A percentile compares a stretch with the other conserved stretches of the same genome.
Evolutionary conservation across 2,888 invertebrate species (phyloP).

Genomic region (Metellina segmentata): DNA sequence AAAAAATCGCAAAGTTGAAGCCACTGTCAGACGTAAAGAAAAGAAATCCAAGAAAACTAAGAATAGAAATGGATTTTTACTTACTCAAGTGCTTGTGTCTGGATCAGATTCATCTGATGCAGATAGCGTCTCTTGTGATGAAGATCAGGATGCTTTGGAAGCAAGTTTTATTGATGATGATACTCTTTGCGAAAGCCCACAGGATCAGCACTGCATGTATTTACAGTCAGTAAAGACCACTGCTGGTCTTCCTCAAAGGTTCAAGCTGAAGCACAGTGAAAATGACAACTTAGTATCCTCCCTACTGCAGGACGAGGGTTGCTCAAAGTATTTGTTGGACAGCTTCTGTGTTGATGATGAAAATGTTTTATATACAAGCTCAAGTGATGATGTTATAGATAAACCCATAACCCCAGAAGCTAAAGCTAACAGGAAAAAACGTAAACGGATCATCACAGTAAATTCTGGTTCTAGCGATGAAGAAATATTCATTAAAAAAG

Average conservation of each 20-base stretch:
- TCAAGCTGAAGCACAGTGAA: constrained; percentile 49
- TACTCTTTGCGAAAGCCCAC: constrained; percentile 17
- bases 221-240: constrained; percentile 56
- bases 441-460: constrained; percentile 46
- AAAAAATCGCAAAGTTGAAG: not conserved
- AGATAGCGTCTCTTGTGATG: constrained; percentile 17
- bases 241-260: constrained; percentile 53
- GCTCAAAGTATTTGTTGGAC: constrained; percentile 58
- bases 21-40: not conserved
- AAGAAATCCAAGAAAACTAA: constrained; percentile 17
- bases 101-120: constrained; percentile 55
- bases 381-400: constrained; percentile 7
- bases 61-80: constrained; percentile 46
- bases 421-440: constrained; percentile 17
- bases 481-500: constrained; percentile 23
- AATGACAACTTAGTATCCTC: not conserved
- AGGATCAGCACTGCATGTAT: constrained; percentile 59
- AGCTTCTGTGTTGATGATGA: constrained; percentile 74
- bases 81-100: constrained; percentile 57
- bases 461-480: constrained; percentile 56
- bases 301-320: not conserved
- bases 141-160: constrained; percentile 50
- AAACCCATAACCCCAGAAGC: not conserved
- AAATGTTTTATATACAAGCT: constrained; percentile 35
- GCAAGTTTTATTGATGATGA: constrained; percentile 71